Base-by-base conservation (phyloP, 23 tunicate genomes). In the Phallusia fumigata region DNA sequence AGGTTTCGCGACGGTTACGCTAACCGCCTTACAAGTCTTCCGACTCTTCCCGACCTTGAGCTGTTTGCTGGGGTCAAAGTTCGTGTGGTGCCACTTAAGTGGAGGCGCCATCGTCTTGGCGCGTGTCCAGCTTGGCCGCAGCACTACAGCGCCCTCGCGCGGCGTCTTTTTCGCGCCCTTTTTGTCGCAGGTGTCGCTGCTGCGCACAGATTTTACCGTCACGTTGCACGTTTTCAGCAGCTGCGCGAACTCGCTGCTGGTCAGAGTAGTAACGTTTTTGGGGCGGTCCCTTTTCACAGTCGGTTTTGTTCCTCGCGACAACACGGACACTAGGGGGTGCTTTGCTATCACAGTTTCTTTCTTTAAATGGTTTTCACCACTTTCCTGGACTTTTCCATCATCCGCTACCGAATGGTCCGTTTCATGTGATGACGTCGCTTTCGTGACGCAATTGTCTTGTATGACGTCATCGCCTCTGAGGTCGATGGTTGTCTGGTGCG, bases 51-150 rank as follows among this genome's bases (percentile, higher is more conserved):
- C 16, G 28, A 58, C 69, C 28, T 58, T 58, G 28, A 58, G 11
- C 69, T 58, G 69, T 58, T 58, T 58, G 28, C 13, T 58, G 28
- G 77, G 77, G 26, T 84, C 76, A 40, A 84, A 84, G 81, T 77
- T 52, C 10, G 87, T 84, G 76, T 84, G 87, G 53, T 84, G 87
- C 87, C 87, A 84, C 36, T 84, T 84, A 0, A 84, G 69, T 21
- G 69, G 26, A 11, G 69, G 69, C 69, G 69, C 69, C 69, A 58
- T 58, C 26, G 69, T 21, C 28, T 58, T 58, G 26, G 28, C 69
- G 3, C 69, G 69, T 1, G 69, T 58, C 69, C 69, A 58, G 13
- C 69, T 58, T 5, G 69, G 69, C 16, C 69, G 69, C 69, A 58
- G 16, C 69, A 58, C 69, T 16, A 58, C 69, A 58, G 69, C 28